Percentiles rank a stretch among this genome's conserved stretches.
These are phyloP conservation scores for Hydrotaea diabolus DNA, from an alignment of 2,888 invertebrate species.

Conservation along the genomic window DNA sequence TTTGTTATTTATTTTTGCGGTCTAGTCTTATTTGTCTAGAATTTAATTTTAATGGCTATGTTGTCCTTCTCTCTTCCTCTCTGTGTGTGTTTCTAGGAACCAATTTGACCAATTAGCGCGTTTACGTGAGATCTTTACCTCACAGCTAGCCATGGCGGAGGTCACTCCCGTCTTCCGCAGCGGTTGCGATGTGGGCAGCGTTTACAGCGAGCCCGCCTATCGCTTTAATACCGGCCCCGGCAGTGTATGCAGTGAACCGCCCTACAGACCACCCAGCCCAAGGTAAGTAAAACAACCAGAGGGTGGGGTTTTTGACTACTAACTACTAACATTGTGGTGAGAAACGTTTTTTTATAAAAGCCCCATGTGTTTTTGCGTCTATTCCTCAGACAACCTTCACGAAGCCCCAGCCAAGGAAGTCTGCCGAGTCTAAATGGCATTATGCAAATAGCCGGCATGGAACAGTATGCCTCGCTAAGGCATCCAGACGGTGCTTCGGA, in stretches of 20 bases:
- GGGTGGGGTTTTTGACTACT: not conserved
- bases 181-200: slow-evolving; percentile 79
- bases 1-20: not conserved
- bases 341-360: slow-evolving; percentile 22
- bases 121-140: slow-evolving; percentile 90
- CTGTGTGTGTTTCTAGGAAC: slow-evolving; percentile 73
- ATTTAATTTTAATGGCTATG: not conserved
- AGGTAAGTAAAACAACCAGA: slow-evolving; percentile 75
- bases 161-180: slow-evolving; percentile 85
- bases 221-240: slow-evolving; percentile 83
- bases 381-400: slow-evolving; percentile 75
- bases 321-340: not conserved
- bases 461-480: slow-evolving; percentile 87
- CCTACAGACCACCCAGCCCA: slow-evolving; percentile 84
- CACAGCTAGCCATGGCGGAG: slow-evolving; percentile 88
- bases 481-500: slow-evolving; percentile 97
- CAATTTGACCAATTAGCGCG: slow-evolving; percentile 91
- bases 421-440: slow-evolving; percentile 85
- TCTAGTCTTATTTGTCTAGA: not conserved
- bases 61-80: not conserved
- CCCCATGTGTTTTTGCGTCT: slow-evolving; percentile 33
- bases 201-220: slow-evolving; percentile 81
- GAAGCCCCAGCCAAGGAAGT: slow-evolving; percentile 80
- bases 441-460: slow-evolving; percentile 83
- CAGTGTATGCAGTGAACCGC: slow-evolving; percentile 93